phyloP scores from a whole-genome alignment of 2,888 invertebrate species.

The Mechanitis mazaeus region DNA sequence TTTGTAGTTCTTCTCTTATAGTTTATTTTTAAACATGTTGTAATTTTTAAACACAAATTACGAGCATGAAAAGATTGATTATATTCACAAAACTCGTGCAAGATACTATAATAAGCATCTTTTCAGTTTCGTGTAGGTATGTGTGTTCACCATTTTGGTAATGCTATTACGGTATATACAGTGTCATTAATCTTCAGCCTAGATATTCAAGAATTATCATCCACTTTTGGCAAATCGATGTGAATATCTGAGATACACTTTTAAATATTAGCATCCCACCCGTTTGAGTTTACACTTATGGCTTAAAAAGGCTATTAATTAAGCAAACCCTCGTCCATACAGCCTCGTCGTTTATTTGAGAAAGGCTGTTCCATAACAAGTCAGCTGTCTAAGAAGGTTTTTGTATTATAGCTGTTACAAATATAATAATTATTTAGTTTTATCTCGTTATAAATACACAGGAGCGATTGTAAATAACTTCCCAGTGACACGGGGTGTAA shows the following conservation, averaged over 20 bases:
- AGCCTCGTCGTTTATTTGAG: conserved; percentile 19
- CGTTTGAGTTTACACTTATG: conserved; percentile 26
- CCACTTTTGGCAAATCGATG: not conserved
- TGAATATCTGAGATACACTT: conserved; percentile 4
- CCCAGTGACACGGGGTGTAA: conserved; percentile 60
- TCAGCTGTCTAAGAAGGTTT: conserved; percentile 23
- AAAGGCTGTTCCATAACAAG: conserved; percentile 14
- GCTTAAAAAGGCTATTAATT: conserved; percentile 33
- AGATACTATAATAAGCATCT: not conserved
- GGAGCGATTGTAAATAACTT: conserved; percentile 57
- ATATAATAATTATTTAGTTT: conserved; percentile 46
- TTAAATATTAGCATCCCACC: too few relatives aligned
- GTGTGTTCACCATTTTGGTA: not conserved
- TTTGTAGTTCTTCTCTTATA: too few relatives aligned
- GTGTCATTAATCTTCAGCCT: not conserved
- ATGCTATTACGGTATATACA: not conserved
- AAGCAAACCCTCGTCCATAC: conserved; percentile 25
- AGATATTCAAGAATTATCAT: conserved; percentile 2
- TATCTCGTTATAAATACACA: conserved; percentile 59
- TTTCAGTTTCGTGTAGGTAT: not conserved
- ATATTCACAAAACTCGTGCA: too few relatives aligned
- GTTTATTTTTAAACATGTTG: too few relatives aligned
- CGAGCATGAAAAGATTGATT: too few relatives aligned
- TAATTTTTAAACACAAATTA: too few relatives aligned
- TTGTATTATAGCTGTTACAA: conserved; percentile 28